Evolutionary conservation across 1,140 invertebrate species (phyloP), one percentile per base, ranked within the genome.

Genomic region (Nasonia giraulti): DNA sequence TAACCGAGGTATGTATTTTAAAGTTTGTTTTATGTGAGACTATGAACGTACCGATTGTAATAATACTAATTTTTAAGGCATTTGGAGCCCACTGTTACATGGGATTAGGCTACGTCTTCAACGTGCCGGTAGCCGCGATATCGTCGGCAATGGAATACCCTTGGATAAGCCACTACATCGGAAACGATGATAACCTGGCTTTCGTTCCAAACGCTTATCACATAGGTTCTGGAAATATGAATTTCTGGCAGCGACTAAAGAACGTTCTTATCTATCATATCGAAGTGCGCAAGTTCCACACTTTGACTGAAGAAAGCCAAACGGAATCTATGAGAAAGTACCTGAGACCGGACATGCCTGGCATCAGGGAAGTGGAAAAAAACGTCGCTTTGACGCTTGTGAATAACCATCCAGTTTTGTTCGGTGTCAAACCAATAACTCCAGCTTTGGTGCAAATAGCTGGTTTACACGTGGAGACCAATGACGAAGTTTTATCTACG

Each of bases 121-220:
- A 93, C 66, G 92, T 94, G 17, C 94, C 94, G 4, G 92, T 94
- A 12, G 92, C 95, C 12, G 94, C 93, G 2, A 87, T 95, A 0
- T 91, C 94, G 81, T 93, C 94, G 20, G 94, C 94, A 93, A 17
- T 93, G 92, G 40, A 90, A 94, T 82, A 93, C 94, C 6, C 85
- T 14, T 95, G 94, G 94, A 91, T 95, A 0, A 94, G 94, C 73
- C 93, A 94, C 62, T 94, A 94, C 87, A 88, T 94, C 31, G 94
- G 94, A 3, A 95, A 94, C 94, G 2, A 93, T 95, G 66, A 93
- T 92, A 37, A 93, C 94, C 47, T 79, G 0, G 91, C 94, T 31
- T 3, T 93, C 94, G 83, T 93, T 95, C 86, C 95, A 94, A 2
- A 92, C 44, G 11, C 44, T 44, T 68, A 31, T 33, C 0, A 12